phyloP scores from a whole-genome alignment of 2,113 vertebrate genomes.

The Xiphorhynchus elegans region DNA sequence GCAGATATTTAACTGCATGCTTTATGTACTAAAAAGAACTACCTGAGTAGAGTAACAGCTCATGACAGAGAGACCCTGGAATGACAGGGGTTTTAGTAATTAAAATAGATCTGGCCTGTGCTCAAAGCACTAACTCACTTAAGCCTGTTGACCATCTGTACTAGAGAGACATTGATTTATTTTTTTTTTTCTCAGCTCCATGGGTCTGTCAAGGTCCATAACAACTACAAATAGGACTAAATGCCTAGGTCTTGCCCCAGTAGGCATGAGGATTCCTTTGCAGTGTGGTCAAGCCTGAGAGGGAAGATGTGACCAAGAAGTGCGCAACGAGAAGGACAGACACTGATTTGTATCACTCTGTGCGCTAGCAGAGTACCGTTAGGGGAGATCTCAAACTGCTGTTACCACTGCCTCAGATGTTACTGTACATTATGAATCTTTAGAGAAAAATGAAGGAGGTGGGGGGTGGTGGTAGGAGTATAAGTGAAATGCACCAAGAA shows the following conservation, averaged over 20 bases:
- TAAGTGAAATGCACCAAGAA: conserved; percentile 16
- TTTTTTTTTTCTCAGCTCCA: conserved; percentile 32
- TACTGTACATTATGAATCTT: neutral
- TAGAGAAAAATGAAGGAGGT: neutral
- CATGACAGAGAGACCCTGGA: neutral
- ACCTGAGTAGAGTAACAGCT: conserved; percentile 53
- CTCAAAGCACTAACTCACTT: conserved; percentile 52
- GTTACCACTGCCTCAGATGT: conserved; percentile 16
- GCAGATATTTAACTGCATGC: conserved; percentile 40
- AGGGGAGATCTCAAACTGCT: neutral
- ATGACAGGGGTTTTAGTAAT: conserved; percentile 61
- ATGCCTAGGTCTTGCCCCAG: neutral
- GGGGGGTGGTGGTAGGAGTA: neutral
- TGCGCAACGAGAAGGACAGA: neutral
- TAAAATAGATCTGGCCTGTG: conserved; percentile 59
- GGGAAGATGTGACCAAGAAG: neutral
- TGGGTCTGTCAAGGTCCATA: neutral
- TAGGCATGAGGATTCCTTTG: neutral
- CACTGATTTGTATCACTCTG: neutral
- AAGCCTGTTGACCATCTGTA: conserved; percentile 63
- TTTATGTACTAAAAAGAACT: conserved; percentile 49
- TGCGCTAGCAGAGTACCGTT: neutral
- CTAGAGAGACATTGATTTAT: neutral
- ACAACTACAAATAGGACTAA: neutral
- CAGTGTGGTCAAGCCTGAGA: neutral